Evolutionary conservation across 1,140 invertebrate species (phyloP).

Genomic region (Pseudomyrmex sp.): DNA sequence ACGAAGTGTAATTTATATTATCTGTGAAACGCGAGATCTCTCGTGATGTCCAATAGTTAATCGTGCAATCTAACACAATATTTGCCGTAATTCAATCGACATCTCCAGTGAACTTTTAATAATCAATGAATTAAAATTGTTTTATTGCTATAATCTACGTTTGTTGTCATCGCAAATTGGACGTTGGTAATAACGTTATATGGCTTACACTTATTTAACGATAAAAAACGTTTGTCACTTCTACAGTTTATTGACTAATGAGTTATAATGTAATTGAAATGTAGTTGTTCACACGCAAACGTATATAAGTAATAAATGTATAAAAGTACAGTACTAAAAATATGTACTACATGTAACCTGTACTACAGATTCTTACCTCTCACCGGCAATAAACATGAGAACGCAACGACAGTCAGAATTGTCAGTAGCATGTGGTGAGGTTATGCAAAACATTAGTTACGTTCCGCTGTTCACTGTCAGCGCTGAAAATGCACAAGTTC

Average conservation of each 20-base stretch:
- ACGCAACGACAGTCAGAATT: no score
- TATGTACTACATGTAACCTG: no score
- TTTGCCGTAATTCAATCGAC: not conserved
- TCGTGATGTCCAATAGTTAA: not conserved
- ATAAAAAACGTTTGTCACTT: slow-evolving; percentile 9
- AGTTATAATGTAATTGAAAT: no score
- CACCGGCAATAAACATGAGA: no score
- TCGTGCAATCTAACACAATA: not conserved
- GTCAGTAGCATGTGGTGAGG: no score
- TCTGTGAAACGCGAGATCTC: not conserved
- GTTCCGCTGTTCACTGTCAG: no score
- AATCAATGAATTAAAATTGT: not conserved
- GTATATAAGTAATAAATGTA: no score
- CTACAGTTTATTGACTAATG: not conserved
- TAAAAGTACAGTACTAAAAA: no score
- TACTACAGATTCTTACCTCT: no score
- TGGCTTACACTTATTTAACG: not conserved
- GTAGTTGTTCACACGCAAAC: no score
- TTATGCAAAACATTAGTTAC: no score
- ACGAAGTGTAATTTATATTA: not conserved
- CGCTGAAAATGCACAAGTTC: no score
- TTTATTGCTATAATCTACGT: not conserved
- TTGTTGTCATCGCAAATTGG: not conserved
- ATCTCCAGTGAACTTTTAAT: not conserved
- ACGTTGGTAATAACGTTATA: not conserved